Percentiles rank a stretch among this genome's conserved stretches.
Evolutionary conservation across 2,113 vertebrate genomes (phyloP).

Genomic region (Oreochromis spilurus): DNA sequence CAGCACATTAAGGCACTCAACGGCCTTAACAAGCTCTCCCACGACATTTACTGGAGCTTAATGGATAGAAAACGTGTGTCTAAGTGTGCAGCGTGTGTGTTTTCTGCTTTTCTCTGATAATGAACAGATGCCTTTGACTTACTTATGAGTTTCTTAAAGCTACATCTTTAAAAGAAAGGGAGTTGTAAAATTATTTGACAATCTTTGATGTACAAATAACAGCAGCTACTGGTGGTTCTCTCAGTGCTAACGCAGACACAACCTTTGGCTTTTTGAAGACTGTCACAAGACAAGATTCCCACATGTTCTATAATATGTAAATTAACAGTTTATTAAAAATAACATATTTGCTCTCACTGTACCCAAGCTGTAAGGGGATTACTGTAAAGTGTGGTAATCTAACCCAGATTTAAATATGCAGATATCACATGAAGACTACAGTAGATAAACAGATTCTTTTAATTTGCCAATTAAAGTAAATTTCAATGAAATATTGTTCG

Average conservation of each 20-base stretch:
- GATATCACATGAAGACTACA: background rate
- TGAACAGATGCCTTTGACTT: background rate
- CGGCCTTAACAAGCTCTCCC: slow-evolving; percentile 46
- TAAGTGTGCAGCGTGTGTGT: background rate
- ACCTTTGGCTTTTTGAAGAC: background rate
- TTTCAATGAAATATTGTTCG: background rate
- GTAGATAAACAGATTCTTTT: background rate
- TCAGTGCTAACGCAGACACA: background rate
- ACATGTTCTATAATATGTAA: background rate
- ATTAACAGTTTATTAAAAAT: background rate
- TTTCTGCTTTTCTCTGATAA: background rate
- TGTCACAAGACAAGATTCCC: background rate
- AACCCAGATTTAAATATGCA: background rate
- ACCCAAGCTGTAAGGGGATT: background rate
- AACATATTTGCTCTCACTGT: background rate
- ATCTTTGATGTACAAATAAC: slow-evolving; percentile 22
- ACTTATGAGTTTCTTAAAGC: background rate
- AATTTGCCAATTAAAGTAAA: background rate
- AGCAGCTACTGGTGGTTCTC: background rate
- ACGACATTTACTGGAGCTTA: slow-evolving; percentile 5
- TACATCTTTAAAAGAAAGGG: background rate
- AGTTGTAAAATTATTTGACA: background rate
- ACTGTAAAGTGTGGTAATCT: background rate
- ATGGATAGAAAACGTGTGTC: slow-evolving; percentile 37
- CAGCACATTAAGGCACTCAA: slow-evolving; percentile 41